Evolutionary conservation across 2,888 invertebrate species (phyloP).

Genomic region (Deroplatys truncata): DNA sequence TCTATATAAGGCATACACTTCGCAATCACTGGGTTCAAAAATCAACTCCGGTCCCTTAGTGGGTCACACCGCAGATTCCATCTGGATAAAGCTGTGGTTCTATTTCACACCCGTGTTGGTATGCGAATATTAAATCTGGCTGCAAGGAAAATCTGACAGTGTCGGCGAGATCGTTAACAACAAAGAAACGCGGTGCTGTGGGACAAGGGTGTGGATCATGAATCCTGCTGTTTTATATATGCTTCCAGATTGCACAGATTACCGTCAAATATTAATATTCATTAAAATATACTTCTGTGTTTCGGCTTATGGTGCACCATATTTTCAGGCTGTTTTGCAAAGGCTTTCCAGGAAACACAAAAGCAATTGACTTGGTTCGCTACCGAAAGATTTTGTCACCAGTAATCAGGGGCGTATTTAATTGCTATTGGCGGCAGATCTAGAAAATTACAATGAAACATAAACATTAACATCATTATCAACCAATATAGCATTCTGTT

Average conservation of each 20-base stretch:
- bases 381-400: no score
- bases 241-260: not conserved
- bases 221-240: not conserved
- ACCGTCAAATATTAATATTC: no score
- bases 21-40: not conserved
- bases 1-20: not conserved
- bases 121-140: not conserved
- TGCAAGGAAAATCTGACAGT: not conserved
- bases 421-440: no score
- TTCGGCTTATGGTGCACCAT: no score
- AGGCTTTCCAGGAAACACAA: no score
- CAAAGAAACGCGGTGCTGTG: not conserved
- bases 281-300: no score
- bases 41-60: not conserved
- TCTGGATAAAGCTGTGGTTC: not conserved
- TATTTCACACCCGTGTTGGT: not conserved
- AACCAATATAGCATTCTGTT: no score
- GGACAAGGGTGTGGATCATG: not conserved
- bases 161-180: not conserved
- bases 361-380: no score
- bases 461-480: no score
- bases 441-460: no score
- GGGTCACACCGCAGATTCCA: not conserved
- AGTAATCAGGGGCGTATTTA: no score
- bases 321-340: no score